A percentile compares a stretch with the other conserved stretches of the same genome.
Evolutionary conservation across 1,140 invertebrate species (phyloP).

Genomic region (Rhagoletis pomonella): DNA sequence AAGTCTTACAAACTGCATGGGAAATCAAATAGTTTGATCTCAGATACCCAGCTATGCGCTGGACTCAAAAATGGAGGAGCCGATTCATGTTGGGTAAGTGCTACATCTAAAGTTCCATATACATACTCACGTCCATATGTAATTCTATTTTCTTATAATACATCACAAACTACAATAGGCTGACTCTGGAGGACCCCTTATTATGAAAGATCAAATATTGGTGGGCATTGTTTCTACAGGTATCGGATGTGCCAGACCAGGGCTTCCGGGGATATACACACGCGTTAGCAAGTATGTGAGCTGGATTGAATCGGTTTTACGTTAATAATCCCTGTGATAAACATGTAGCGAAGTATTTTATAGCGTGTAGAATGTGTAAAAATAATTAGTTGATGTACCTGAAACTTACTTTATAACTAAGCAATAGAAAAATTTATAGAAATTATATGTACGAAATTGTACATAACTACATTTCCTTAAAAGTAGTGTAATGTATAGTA

Average conservation of each 20-base stretch:
- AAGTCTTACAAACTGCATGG: conserved; percentile 85
- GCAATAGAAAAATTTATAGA: no score
- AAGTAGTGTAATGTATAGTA: no score
- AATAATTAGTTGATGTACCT: no score
- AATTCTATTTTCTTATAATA: not conserved
- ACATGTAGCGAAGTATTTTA: no score
- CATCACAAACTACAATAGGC: conserved; percentile 78
- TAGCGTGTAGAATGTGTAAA: no score
- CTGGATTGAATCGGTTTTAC: conserved; percentile 80
- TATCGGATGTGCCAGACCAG: conserved; percentile 88
- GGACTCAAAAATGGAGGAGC: conserved; percentile 87
- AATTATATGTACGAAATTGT: no score
- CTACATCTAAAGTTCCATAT: not conserved
- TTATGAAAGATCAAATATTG: conserved; percentile 80
- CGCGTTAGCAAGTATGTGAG: conserved; percentile 85
- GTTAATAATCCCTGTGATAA: not conserved
- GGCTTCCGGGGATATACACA: conserved; percentile 89
- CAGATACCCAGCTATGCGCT: conserved; percentile 86
- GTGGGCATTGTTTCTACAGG: conserved; percentile 92
- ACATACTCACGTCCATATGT: not conserved
- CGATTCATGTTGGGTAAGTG: conserved; percentile 89
- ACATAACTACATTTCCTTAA: no score
- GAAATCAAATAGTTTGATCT: conserved; percentile 81
- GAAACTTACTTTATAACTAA: no score
- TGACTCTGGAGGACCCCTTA: conserved; percentile 91